A percentile compares a stretch with the other conserved stretches of the same genome.
These are phyloP conservation scores for Conus ventricosus DNA, from an alignment of 1,140 invertebrate species.

Conservation along the genomic window DNA sequence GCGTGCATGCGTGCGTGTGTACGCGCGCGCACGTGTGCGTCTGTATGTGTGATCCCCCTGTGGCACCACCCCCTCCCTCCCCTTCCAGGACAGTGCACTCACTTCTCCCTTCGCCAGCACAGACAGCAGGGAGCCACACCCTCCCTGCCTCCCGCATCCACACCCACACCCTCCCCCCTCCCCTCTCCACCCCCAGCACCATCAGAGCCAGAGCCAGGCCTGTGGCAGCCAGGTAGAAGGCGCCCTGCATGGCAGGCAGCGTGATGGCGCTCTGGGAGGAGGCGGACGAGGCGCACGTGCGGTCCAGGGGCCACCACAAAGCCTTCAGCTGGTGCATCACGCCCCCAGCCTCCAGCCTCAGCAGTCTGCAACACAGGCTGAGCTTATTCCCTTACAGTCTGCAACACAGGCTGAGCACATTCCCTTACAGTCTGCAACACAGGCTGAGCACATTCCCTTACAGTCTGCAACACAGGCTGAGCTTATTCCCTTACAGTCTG, in stretches of 20 bases:
- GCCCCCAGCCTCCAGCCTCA: constrained; percentile 8
- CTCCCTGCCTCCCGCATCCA: background rate
- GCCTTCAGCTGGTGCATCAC: background rate
- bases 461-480: background rate
- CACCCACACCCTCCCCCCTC: background rate
- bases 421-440: background rate
- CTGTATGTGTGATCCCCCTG: too few species aligned
- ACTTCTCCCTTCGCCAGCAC: too few species aligned
- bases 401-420: too few species aligned
- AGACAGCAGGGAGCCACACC: background rate
- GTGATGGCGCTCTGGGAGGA: background rate
- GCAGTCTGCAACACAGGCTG: background rate
- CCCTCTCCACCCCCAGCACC: background rate
- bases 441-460: too few species aligned
- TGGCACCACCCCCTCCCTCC: too few species aligned
- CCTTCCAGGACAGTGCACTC: too few species aligned
- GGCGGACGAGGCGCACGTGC: background rate
- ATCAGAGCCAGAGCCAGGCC: background rate
- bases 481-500: too few species aligned
- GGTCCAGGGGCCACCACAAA: background rate
- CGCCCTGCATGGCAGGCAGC: background rate
- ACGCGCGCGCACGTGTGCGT: too few species aligned
- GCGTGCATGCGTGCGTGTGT: too few species aligned
- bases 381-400: too few species aligned
- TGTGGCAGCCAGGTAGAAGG: background rate